These are phyloP conservation scores for Phoebastria nigripes DNA, from an alignment of 2,797 vertebrate genomes.

Conservation along the genomic window DNA sequence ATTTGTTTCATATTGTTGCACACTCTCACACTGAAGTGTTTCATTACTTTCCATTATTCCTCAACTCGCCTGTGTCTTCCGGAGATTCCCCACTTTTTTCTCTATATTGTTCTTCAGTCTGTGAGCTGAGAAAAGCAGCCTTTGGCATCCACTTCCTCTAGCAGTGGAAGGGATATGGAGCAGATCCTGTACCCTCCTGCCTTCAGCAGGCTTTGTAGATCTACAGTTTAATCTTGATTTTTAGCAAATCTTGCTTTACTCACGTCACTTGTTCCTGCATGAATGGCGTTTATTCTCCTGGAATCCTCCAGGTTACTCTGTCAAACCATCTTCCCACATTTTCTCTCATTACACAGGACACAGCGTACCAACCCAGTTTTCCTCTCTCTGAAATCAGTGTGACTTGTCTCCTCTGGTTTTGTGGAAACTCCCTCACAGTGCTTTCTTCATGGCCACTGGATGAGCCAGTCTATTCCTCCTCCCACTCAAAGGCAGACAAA, in stretches of 20 bases:
- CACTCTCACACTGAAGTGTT: neutral
- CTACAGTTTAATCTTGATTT: neutral
- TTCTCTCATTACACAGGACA: neutral
- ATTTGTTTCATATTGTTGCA: neutral
- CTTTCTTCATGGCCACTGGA: conserved; percentile 30
- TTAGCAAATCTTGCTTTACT: neutral
- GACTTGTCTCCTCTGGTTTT: neutral
- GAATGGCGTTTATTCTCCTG: neutral
- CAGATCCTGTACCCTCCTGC: neutral
- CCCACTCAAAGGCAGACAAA: neutral
- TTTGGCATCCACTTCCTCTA: neutral
- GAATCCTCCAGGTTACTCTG: neutral
- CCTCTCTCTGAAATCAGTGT: neutral
- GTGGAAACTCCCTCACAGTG: neutral
- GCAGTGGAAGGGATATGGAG: neutral
- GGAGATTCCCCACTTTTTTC: neutral
- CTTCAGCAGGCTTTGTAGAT: neutral
- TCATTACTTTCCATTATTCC: neutral
- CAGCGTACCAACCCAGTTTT: neutral
- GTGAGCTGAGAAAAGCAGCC: neutral
- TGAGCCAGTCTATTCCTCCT: conserved; percentile 17
- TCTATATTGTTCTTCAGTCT: neutral
- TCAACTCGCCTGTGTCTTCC: neutral
- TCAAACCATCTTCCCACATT: neutral
- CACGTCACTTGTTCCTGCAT: neutral